Percentiles rank a stretch among this genome's conserved stretches.
These are phyloP conservation scores for Umimayanthus kanabou DNA, from an alignment of 92 coral and sea anemone genomes.

Conservation along the genomic window DNA sequence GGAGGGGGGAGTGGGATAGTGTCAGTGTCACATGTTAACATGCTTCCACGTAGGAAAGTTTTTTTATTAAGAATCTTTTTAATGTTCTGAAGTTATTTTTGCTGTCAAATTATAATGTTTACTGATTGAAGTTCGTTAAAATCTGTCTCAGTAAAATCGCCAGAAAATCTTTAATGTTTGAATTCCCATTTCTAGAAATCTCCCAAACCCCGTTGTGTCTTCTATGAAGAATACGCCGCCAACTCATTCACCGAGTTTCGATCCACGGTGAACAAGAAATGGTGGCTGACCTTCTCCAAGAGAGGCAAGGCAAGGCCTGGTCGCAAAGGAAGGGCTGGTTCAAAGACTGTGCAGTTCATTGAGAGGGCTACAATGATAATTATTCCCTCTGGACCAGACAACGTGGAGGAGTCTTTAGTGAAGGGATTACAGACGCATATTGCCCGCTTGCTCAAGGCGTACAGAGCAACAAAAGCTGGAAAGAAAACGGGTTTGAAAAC, in stretches of 20 bases:
- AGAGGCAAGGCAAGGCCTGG: conserved; percentile 85
- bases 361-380: conserved; percentile 78
- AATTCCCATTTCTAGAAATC: conserved; percentile 38
- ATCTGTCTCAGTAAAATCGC: no score
- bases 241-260: conserved; percentile 80
- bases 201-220: conserved; percentile 76
- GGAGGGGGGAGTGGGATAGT: no score
- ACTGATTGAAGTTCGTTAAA: no score
- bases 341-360: conserved; percentile 76
- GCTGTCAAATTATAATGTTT: no score
- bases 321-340: conserved; percentile 75
- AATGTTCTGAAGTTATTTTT: no score
- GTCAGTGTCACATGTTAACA: no score
- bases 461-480: conserved; percentile 53
- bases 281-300: conserved; percentile 81
- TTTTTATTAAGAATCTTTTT: no score
- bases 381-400: conserved; percentile 63
- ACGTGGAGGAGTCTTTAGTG: conserved; percentile 67
- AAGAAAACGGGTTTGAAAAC: conserved; percentile 9
- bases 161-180: no score
- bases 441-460: conserved; percentile 65
- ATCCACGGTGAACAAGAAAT: conserved; percentile 73
- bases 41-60: no score
- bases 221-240: conserved; percentile 78
- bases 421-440: conserved; percentile 76